Evolutionary conservation across 1,140 invertebrate species (phyloP), one percentile per base, ranked within the genome.

Genomic region (Drosophila lini): DNA sequence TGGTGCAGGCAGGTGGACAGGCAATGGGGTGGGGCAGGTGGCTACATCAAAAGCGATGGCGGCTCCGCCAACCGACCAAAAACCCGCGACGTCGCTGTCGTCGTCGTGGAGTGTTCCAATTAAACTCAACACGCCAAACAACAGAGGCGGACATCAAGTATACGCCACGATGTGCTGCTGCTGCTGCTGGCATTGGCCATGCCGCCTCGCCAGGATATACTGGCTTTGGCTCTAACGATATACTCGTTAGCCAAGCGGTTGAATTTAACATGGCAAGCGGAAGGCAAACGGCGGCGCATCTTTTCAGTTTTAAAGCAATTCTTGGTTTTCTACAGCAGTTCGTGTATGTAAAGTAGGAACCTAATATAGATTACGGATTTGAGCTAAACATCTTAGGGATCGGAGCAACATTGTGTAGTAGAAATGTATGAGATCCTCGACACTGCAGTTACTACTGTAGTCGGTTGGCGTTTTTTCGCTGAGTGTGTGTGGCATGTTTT

Each of bases 51-150:
- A 81, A 85, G 82, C 62, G 55, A 71, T 38, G 44, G 41, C 4
- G 44, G 36, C 36, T 58, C 42, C 68, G 25, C 25, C 50, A 53
- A 59, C 55, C 31, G 25, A 69, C 45, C 61, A 25, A 28, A 67
- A 64, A 47, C 53, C 52, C 56, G 60, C 60, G 48, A 56, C 74
- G 44, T 62, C 42, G 53, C 47, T 57, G 40, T 78, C 53, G 45
- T 42, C 41, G 19, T 34, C 60, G 82, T 68, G 60, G 82, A 86
- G 83, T 86, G 83, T 79, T 88, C 82, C 83, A 86, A 86, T 86
- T 86, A 86, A 86, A 86, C 82, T 86, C 82, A 80, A 86, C 82
- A 82, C 82, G 82, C 88, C 82, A 86, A 88, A 82, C 83, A 86
- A 88, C 82, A 86, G 65, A 56, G 52, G 65, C 62, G 61, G 75